These are phyloP conservation scores for Alectoris magna DNA, from an alignment of 2,797 vertebrate species.

Conservation along the genomic window DNA sequence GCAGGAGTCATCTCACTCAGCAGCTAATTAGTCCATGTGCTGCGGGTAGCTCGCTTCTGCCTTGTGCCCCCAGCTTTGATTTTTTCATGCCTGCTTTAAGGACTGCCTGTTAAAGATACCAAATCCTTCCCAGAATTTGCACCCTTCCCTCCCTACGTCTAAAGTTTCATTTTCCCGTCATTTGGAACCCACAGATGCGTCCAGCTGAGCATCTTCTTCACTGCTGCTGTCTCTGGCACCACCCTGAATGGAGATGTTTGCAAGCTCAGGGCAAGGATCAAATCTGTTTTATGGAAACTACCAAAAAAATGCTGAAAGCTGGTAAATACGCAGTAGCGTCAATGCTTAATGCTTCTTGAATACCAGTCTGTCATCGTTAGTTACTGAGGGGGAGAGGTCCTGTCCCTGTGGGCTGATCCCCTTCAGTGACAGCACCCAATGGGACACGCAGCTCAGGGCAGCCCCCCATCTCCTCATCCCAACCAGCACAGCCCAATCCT, in stretches of 20 bases:
- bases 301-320: background rate
- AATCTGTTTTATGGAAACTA: background rate
- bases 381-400: background rate
- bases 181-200: background rate
- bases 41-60: background rate
- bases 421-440: background rate
- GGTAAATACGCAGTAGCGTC: background rate
- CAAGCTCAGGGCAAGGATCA: background rate
- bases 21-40: background rate
- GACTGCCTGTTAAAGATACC: background rate
- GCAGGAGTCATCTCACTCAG: background rate
- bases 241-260: accelerated
- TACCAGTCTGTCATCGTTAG: background rate
- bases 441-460: background rate
- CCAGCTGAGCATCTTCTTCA: background rate
- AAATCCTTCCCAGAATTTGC: background rate
- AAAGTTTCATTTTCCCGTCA: background rate
- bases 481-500: background rate
- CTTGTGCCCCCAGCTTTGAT: background rate
- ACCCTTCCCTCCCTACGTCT: background rate
- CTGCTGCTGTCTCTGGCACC: background rate
- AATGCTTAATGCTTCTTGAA: background rate
- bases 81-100: background rate
- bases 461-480: background rate
- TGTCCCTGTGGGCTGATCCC: background rate